These are phyloP conservation scores for Macrocentrus cingulum DNA, from an alignment of 1,140 invertebrate species.

Conservation along the genomic window DNA sequence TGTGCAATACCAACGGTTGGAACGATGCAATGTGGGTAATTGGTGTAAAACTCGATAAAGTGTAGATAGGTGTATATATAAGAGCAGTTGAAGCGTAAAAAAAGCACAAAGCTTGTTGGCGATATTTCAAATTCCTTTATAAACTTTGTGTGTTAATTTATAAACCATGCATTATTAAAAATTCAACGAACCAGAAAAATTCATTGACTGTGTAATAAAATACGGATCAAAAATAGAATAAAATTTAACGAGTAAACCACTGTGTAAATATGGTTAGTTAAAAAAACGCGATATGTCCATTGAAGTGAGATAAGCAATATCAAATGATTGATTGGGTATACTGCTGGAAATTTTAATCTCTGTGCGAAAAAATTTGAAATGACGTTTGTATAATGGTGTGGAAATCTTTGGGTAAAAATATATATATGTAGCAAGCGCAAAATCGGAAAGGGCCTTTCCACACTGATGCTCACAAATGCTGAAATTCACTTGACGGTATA, in stretches of 20 bases:
- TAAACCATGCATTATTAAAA: too few relatives aligned
- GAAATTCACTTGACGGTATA: constrained; percentile 47
- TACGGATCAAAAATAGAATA: too few relatives aligned
- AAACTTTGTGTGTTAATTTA: not conserved
- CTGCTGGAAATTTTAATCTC: too few relatives aligned
- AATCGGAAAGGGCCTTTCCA: constrained; percentile 25
- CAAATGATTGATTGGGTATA: too few relatives aligned
- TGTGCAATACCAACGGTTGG: not conserved
- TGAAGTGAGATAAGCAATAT: too few relatives aligned
- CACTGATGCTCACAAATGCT: constrained; percentile 35
- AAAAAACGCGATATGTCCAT: too few relatives aligned
- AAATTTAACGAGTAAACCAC: too few relatives aligned
- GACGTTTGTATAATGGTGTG: constrained; percentile 13
- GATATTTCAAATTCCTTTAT: not conserved
- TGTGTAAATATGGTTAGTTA: too few relatives aligned
- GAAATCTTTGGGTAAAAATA: constrained; percentile 15
- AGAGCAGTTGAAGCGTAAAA: constrained; percentile 7
- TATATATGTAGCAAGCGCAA: constrained; percentile 10
- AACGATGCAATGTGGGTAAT: constrained; percentile 14
- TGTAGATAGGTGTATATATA: constrained; percentile 5
- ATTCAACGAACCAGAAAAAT: too few relatives aligned
- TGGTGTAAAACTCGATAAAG: constrained; percentile 15
- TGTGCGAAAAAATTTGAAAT: too few relatives aligned
- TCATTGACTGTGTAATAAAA: too few relatives aligned
- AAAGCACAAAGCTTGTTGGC: not conserved